Percentiles rank a stretch among this genome's conserved stretches.
These are phyloP conservation scores for Pseudococcus viburni DNA, from an alignment of 2,888 invertebrate species.

Conservation along the genomic window DNA sequence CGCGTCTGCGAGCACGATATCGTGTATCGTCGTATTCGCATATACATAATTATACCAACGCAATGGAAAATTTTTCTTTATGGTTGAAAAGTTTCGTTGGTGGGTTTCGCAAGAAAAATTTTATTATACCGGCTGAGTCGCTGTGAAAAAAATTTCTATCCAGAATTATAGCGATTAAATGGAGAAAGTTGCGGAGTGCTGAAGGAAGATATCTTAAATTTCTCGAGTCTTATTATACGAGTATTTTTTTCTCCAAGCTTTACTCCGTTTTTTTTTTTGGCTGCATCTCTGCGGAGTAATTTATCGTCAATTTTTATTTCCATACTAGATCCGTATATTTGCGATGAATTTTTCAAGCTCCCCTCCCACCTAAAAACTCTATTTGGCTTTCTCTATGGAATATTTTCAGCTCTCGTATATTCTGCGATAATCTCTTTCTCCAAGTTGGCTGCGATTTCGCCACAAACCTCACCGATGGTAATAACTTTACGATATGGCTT, in stretches of 20 bases:
- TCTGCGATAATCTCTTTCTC: background rate
- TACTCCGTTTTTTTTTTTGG: too few species aligned
- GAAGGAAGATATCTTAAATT: background rate
- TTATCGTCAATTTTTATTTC: background rate
- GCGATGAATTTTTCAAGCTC: background rate
- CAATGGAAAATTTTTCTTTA: background rate
- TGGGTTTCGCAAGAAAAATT: background rate
- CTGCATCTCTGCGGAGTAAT: background rate
- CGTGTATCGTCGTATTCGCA: background rate
- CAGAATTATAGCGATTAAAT: background rate
- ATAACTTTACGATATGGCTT: background rate
- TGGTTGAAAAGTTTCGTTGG: constrained; percentile 9
- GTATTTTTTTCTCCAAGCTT: too few species aligned
- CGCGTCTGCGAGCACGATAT: background rate
- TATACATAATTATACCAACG: background rate
- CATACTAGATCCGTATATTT: background rate
- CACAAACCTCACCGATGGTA: background rate
- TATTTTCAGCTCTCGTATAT: background rate
- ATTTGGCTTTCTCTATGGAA: background rate
- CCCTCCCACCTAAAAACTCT: background rate
- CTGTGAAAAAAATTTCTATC: background rate
- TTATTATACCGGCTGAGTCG: background rate
- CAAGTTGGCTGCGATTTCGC: background rate
- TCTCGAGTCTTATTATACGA: background rate
- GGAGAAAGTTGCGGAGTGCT: background rate